Conservation (phyloP, 92 coral and sea anemone genomes). For the Palythoa heliodiscus region DNA sequence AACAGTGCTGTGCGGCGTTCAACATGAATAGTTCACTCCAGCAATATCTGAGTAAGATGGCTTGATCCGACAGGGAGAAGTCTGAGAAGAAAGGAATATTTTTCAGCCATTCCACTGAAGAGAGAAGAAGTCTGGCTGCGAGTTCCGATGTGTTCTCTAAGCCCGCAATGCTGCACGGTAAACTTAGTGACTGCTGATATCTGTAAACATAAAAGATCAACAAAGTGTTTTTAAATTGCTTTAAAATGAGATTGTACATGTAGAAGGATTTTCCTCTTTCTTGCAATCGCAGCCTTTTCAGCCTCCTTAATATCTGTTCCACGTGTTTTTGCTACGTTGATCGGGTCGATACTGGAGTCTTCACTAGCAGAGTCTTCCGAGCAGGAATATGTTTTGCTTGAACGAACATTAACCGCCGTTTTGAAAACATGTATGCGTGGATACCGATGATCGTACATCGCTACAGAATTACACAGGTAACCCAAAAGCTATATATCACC, state of each 20-base stretch:
- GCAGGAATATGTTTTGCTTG: too few species aligned
- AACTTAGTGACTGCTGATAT: conserved; percentile 82
- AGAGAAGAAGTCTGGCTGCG: conserved; percentile 77
- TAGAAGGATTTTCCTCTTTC: too few species aligned
- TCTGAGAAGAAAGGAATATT: conserved; percentile 87
- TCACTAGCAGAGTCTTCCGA: too few species aligned
- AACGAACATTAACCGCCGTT: too few species aligned
- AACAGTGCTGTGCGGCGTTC: conserved; percentile 89
- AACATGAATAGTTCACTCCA: conserved; percentile 93
- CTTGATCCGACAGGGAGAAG: conserved; percentile 80
- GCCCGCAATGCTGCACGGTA: conserved; percentile 75
- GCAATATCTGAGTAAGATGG: conserved; percentile 70
- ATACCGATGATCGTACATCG: too few species aligned
- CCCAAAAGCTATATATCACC: too few species aligned
- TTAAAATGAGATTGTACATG: neutral
- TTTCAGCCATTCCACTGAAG: conserved; percentile 94
- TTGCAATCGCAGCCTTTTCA: too few species aligned
- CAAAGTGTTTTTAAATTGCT: neutral
- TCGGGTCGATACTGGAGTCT: too few species aligned
- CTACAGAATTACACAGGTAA: too few species aligned
- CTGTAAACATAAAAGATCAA: neutral
- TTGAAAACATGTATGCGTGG: too few species aligned
- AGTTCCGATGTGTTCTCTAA: conserved; percentile 85
- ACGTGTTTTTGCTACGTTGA: too few species aligned
- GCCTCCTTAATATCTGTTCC: too few species aligned